Evolutionary conservation across 1,140 invertebrate species (phyloP).

Genomic region (Eubasilissa regina): DNA sequence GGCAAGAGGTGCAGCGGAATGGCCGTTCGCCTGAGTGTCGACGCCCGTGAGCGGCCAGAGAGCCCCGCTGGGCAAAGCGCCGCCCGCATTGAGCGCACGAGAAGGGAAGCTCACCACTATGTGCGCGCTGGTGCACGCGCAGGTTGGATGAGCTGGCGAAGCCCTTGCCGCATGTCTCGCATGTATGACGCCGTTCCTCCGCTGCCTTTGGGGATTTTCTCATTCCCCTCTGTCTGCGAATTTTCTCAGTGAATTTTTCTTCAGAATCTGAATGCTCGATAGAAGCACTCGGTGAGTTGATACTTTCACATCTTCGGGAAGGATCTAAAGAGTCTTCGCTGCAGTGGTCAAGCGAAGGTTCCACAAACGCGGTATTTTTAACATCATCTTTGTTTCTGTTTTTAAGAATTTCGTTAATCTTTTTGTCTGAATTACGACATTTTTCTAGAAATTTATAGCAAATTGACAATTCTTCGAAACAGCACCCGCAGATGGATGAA

Average conservation of each 20-base stretch:
- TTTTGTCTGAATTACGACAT: conserved; percentile 72
- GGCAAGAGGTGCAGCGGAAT: conserved; percentile 72
- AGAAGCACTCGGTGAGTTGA: too few relatives aligned
- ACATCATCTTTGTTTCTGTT: conserved; percentile 59
- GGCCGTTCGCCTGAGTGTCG: conserved; percentile 69
- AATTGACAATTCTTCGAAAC: background rate
- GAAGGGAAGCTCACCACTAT: conserved; percentile 76
- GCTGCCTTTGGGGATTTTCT: background rate
- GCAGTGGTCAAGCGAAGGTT: too few relatives aligned
- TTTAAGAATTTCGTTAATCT: conserved; percentile 74
- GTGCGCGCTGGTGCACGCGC: conserved; percentile 72
- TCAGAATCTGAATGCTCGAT: too few relatives aligned
- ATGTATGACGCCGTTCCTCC: conserved; percentile 66
- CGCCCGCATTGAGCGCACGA: conserved; percentile 73
- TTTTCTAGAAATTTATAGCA: conserved; percentile 11
- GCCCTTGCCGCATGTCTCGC: conserved; percentile 75
- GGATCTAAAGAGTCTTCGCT: too few relatives aligned
- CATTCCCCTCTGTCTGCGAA: too few relatives aligned
- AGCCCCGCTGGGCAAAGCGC: conserved; percentile 68
- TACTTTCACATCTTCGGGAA: too few relatives aligned
- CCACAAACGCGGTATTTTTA: background rate
- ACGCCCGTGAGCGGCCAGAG: conserved; percentile 66
- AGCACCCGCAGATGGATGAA: conserved; percentile 2
- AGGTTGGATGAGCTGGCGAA: conserved; percentile 68
- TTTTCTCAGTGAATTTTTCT: too few relatives aligned